Percentiles rank a stretch among this genome's conserved stretches.
Evolutionary conservation across 2,113 vertebrate genomes (phyloP).

Genomic region (Odobenus rosmarus): DNA sequence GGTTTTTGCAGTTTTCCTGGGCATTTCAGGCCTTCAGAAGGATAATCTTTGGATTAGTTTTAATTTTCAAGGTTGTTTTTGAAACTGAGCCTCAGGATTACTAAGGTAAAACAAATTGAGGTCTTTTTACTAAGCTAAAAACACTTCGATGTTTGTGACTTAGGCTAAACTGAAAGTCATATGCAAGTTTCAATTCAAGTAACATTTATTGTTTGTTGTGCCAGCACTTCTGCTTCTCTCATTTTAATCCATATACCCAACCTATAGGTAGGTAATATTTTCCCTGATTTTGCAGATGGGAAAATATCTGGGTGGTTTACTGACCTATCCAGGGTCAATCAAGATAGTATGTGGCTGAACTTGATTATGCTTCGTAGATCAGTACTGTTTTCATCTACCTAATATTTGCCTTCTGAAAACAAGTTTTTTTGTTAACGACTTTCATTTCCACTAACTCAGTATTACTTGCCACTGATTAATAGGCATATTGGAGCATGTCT

Average conservation of each 20-base stretch:
- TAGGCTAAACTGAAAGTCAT: neutral
- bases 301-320: constrained; percentile 14
- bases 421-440: neutral
- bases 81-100: constrained; percentile 11
- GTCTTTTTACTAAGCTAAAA: neutral
- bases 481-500: neutral
- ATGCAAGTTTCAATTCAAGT: neutral
- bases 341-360: neutral
- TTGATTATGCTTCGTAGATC: neutral
- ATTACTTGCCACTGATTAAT: neutral
- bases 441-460: neutral
- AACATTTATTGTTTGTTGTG: neutral
- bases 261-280: neutral
- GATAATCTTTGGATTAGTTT: neutral
- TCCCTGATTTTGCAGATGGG: neutral
- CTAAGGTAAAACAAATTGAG: neutral
- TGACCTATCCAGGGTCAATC: neutral
- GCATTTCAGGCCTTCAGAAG: constrained; percentile 16
- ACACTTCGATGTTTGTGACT: neutral
- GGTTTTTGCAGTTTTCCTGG: neutral
- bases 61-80: neutral
- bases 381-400: neutral
- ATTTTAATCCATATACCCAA: neutral
- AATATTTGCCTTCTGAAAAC: constrained; percentile 14
- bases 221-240: neutral